Evolutionary conservation across 2,113 vertebrate species (phyloP).

Genomic region (Mormyrus lacerda): DNA sequence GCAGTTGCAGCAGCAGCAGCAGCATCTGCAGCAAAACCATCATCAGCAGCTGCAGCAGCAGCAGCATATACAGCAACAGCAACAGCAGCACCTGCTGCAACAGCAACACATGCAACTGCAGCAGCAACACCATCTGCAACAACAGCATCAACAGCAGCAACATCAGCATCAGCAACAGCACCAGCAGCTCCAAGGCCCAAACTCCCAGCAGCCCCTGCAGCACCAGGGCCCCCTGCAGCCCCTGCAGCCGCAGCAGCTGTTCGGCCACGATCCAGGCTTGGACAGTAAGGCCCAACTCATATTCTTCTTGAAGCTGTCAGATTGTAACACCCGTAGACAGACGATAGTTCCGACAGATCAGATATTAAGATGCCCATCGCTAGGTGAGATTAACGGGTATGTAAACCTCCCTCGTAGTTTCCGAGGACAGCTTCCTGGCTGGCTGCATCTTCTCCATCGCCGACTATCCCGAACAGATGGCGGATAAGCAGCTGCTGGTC

Average conservation of each 20-base stretch:
- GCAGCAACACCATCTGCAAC: constrained; percentile 31
- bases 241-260: constrained; percentile 69
- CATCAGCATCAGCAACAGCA: constrained; percentile 54
- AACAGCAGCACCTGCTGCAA: constrained; percentile 40
- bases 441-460: constrained; percentile 92
- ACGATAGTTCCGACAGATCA: neutral
- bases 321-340: neutral
- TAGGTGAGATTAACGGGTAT: neutral
- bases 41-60: constrained; percentile 58
- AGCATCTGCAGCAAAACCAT: constrained; percentile 59
- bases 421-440: constrained; percentile 81
- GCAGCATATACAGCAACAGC: constrained; percentile 43
- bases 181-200: constrained; percentile 43
- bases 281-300: constrained; percentile 71
- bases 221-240: constrained; percentile 41
- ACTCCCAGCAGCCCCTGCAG: constrained; percentile 40
- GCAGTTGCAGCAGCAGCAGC: constrained; percentile 64
- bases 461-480: constrained; percentile 96
- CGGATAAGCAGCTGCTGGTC: constrained; percentile 87
- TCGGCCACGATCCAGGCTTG: constrained; percentile 81
- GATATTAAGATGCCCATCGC: neutral
- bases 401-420: constrained; percentile 61
- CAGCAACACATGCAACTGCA: constrained; percentile 41
- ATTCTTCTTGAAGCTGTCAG: neutral
- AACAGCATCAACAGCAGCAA: constrained; percentile 52